A percentile compares a stretch with the other conserved stretches of the same genome.
Evolutionary conservation across 2,888 invertebrate species (phyloP).

Genomic region (Taphrorychus bicolor): DNA sequence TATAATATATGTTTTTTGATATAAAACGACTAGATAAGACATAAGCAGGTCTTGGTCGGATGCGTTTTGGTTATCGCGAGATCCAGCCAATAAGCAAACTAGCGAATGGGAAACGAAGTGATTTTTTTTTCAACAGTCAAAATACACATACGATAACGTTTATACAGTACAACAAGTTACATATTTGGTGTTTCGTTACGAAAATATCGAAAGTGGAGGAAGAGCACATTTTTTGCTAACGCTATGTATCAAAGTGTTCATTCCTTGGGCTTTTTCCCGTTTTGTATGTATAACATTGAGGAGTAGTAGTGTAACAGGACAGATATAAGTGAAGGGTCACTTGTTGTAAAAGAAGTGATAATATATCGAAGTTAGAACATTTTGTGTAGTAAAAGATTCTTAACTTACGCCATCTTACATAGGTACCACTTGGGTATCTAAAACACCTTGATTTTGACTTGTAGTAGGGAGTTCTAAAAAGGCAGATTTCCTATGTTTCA

Average conservation of each 20-base stretch:
- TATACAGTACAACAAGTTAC: conserved; percentile 35
- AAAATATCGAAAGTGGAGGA: conserved; percentile 31
- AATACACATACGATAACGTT: conserved; percentile 30
- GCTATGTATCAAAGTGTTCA: not conserved
- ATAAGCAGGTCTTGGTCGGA: conserved; percentile 58
- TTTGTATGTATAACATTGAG: no score
- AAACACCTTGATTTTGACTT: conserved; percentile 4
- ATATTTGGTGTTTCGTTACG: conserved; percentile 36
- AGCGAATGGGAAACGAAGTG: conserved; percentile 21
- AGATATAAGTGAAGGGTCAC: no score
- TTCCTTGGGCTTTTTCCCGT: conserved; percentile 8
- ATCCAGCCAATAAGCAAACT: conserved; percentile 59
- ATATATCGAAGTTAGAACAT: no score
- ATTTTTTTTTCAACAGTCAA: conserved; percentile 45
- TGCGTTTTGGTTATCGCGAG: conserved; percentile 49
- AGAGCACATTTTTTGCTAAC: conserved; percentile 25
- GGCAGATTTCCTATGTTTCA: no score
- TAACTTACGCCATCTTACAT: no score
- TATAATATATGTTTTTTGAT: conserved; percentile 52
- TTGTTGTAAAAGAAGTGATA: no score
- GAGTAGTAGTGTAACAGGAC: no score
- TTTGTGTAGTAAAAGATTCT: conserved; percentile 1
- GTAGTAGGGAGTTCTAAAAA: conserved; percentile 6
- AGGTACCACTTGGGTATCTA: no score
- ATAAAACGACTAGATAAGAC: conserved; percentile 59